Percentiles rank a stretch among this genome's conserved stretches.
phyloP scores from a whole-genome alignment of 1,140 invertebrate species.

The Brachionus plicatilis region DNA sequence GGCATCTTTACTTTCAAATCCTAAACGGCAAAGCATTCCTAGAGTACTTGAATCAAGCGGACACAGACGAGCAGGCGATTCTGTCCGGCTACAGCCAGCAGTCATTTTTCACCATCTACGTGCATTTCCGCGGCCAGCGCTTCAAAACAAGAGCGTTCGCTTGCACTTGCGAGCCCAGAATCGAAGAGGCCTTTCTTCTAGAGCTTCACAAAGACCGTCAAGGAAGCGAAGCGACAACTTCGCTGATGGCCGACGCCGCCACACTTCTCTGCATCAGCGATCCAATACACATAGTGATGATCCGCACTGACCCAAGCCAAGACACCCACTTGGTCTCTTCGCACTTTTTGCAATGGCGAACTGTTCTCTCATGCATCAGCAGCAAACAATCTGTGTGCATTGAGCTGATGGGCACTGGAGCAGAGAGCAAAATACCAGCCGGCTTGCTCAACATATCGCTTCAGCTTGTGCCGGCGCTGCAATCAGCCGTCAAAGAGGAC shows the following conservation, averaged over 20 bases:
- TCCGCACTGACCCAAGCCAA: conserved; percentile 50
- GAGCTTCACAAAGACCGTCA: conserved; percentile 52
- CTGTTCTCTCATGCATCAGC: conserved; percentile 46
- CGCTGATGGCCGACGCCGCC: conserved; percentile 49
- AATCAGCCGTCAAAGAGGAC: conserved; percentile 3
- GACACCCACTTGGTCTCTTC: conserved; percentile 53
- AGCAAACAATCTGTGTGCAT: conserved; percentile 46
- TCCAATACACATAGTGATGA: conserved; percentile 51
- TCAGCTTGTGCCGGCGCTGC: conserved; percentile 49
- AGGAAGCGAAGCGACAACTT: conserved; percentile 42
- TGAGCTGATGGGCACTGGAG: conserved; percentile 52
- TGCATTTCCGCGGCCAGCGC: conserved; percentile 53
- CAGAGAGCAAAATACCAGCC: conserved; percentile 52
- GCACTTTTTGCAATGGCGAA: conserved; percentile 53
- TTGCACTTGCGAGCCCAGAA: conserved; percentile 53
- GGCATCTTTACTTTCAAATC: conserved; percentile 22
- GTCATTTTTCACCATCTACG: conserved; percentile 50
- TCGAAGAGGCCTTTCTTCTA: conserved; percentile 53
- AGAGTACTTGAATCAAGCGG: conserved; percentile 27
- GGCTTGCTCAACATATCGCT: conserved; percentile 53
- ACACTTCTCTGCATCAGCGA: conserved; percentile 52
- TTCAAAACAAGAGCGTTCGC: conserved; percentile 52
- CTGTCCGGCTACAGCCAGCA: conserved; percentile 4
- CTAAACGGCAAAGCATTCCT: conserved; percentile 28
- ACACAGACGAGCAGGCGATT: not conserved